Base-by-base conservation (phyloP, 2,797 vertebrate genomes). In the Adrianichthys oophorus region DNA sequence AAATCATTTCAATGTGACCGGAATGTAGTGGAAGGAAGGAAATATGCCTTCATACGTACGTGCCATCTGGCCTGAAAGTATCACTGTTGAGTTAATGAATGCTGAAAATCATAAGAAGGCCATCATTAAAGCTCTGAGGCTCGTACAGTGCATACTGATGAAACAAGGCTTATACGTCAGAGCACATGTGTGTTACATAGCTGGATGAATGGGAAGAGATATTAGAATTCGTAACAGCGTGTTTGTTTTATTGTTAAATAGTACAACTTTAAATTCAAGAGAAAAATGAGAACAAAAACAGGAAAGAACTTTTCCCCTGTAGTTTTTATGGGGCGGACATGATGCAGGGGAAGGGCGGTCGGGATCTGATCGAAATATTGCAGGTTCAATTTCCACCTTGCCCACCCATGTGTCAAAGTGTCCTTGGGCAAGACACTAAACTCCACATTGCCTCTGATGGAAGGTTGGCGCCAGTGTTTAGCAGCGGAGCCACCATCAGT, bases 1-100 rank as follows among this genome's bases (percentile, higher is more conserved):
- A 76, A 86, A 81, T 87, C 82, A 80, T 79, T 76, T 78, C 75
- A 69, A 48, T 58, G 62, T 59, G 74, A 65, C 62, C 64, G 51
- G 54, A 47, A 40, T 62, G 61, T 53, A 64, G 76, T 62, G 48
- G 65, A 52, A 49, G 49, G 37, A 18, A 23, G 53, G 24, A 68
- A 63, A 59, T 59, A 59, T 54, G 50, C 59, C 52, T 15, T 7
- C 7, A 58, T 56, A 46, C 65, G 41, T 26, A 48, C 45, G 66
- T 72, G 57, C 65, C 62, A 70, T 21, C 29, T 0, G 4, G 1
- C 23, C 17, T 51, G 51, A 60, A 49, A 50, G 52, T 32, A 7
- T 54, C 12, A 41, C 48, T 21, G 26, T 19, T 37, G 26, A 55
- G 41, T 48, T 62, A 37, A 57, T 59, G 55, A 54, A 48, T 55